A percentile compares a stretch with the other conserved stretches of the same genome.
Conservation (phyloP, 2,113 vertebrate species). For the Mystacornis crossleyi region DNA sequence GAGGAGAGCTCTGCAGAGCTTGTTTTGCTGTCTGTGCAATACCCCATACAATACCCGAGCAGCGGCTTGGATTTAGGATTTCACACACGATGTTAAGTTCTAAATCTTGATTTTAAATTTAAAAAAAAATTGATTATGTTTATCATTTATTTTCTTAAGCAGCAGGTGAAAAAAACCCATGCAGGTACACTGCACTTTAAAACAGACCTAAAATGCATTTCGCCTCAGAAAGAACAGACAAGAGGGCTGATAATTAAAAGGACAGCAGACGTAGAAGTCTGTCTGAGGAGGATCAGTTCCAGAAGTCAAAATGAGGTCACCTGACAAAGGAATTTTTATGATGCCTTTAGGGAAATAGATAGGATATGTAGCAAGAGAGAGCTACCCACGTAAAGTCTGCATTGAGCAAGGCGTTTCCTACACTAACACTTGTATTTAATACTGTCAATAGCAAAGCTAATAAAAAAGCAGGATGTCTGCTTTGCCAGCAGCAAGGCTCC, state of each 20-base stretch:
- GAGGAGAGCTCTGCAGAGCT: background rate
- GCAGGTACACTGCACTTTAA: accelerated
- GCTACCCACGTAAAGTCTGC: background rate
- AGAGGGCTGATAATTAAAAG: background rate
- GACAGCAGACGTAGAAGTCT: background rate
- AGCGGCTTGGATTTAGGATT: background rate
- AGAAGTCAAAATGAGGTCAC: background rate
- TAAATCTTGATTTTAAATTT: background rate
- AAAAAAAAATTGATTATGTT: background rate
- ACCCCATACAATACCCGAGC: accelerated
- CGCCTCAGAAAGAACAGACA: background rate
- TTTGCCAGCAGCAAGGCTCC: background rate
- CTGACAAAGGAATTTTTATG: background rate
- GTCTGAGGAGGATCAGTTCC: background rate
- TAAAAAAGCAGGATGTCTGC: background rate
- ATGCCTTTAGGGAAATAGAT: background rate
- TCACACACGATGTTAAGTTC: accelerated
- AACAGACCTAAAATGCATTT: accelerated
- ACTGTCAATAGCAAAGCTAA: background rate
- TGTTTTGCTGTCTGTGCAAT: accelerated
- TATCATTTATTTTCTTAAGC: background rate
- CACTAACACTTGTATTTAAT: accelerated
- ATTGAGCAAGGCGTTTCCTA: background rate
- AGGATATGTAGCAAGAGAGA: accelerated
- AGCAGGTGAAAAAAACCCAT: background rate